Evolutionary conservation across 2,888 invertebrate genomes (phyloP), one percentile per base, ranked within the genome.

Genomic region (Thymelicus sylvestris): DNA sequence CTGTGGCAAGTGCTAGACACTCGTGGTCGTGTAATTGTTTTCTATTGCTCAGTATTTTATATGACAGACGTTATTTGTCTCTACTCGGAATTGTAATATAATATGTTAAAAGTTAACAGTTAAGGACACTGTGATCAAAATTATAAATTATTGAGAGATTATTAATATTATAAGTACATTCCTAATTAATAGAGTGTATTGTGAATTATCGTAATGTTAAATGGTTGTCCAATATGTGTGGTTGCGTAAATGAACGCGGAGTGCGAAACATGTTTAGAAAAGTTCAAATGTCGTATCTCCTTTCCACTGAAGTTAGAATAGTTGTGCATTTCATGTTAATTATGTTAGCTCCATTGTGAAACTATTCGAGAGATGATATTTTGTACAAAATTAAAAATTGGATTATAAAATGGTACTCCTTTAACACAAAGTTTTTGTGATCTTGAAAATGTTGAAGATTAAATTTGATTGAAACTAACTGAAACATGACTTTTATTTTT

Each of bases 101-200:
- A 90, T 90, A 91, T 87, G 92, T 93, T 92, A 90, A 89, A 55
- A 86, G 84, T 92, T 92, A 91, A 93, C 91, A 92, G 91, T 92
- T 90, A 93, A 92, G 91, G 84, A 89, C 87, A 92, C 93, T 93
- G 93, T 93, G 93, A 93, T 93, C 91, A 90, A 93, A 93, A 93
- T 93, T 93, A 93, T 93, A 91, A 92, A 93, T 91, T 93, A 93
- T 92, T 92, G 91, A 93, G 92, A 93, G 92, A 93, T 93, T 93
- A 92, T 92, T 89, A 91, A 83, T 87, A 91, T 86, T 90, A 85
- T 93, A 93, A 91, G 89, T 90, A 93, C 92, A 93, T 92, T 93
- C 93, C 93, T 92, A 91, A 89, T 83, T 79, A 86, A 88, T 89
- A 91, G 87, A 90, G 88, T 86, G 88, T 90, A 89, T 88, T 87